phyloP scores from a whole-genome alignment of 2,888 invertebrate genomes.

The Diaphora mendica region DNA sequence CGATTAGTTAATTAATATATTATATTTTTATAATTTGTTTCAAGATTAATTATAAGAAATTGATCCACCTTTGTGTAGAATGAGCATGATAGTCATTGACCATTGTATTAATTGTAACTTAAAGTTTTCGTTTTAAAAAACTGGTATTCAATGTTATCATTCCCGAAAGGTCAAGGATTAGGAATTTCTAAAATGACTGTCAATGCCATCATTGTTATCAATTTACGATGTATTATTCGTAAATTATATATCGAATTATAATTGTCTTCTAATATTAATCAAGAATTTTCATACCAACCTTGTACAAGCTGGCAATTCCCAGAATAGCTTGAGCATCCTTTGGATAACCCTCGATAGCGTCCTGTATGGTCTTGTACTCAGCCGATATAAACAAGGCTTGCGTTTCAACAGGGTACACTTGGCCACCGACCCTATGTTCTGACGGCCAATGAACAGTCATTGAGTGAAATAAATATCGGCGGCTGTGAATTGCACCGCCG shows the following conservation, averaged over 20 bases:
- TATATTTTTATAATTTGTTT: too few relatives aligned
- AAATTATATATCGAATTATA: background rate
- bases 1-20: too few relatives aligned
- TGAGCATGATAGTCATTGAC: too few relatives aligned
- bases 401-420: slow-evolving; percentile 70
- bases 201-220: too few relatives aligned
- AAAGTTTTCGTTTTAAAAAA: too few relatives aligned
- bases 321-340: slow-evolving; percentile 71
- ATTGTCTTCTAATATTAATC: background rate
- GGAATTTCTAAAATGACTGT: too few relatives aligned
- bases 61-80: too few relatives aligned
- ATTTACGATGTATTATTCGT: too few relatives aligned
- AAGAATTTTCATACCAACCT: slow-evolving; percentile 51
- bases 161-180: too few relatives aligned
- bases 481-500: slow-evolving; percentile 72
- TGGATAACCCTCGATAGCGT: slow-evolving; percentile 58
- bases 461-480: slow-evolving; percentile 73
- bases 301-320: slow-evolving; percentile 67
- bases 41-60: too few relatives aligned
- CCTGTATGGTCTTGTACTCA: slow-evolving; percentile 61
- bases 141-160: too few relatives aligned
- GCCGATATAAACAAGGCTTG: slow-evolving; percentile 70
- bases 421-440: slow-evolving; percentile 66
- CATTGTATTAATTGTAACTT: too few relatives aligned
- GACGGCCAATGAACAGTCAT: slow-evolving; percentile 70